phyloP scores from a whole-genome alignment of 2,113 vertebrate genomes.

The Colinus virginianus region DNA sequence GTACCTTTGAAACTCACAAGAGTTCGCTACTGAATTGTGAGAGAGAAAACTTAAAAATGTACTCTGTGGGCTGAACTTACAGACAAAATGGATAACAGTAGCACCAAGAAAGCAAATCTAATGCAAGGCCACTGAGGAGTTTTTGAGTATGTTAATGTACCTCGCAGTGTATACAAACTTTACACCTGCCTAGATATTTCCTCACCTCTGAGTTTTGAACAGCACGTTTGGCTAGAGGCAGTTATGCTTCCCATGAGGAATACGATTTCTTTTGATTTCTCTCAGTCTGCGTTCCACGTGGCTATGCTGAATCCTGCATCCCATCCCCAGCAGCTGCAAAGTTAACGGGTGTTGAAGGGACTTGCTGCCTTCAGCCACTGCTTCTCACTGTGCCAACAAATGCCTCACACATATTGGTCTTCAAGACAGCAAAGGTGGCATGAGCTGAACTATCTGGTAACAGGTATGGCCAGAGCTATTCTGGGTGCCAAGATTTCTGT shows the following conservation, averaged over 20 bases:
- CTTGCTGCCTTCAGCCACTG: not conserved
- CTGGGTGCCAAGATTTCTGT: not conserved
- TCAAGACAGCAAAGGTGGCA: not conserved
- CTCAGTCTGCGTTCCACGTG: constrained; percentile 11
- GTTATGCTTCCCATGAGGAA: not conserved
- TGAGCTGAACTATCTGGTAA: constrained; percentile 11
- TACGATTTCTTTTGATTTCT: not conserved
- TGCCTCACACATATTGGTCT: not conserved
- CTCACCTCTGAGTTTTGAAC: constrained; percentile 11
- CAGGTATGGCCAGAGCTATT: not conserved
- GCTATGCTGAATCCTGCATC: not conserved
- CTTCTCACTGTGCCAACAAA: not conserved
- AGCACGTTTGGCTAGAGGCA: not conserved
- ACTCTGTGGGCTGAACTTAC: not conserved
- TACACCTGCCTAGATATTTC: not conserved
- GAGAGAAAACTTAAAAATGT: accelerated
- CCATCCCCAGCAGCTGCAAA: not conserved
- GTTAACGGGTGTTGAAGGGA: constrained; percentile 19
- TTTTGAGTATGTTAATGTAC: not conserved
- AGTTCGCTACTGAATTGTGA: not conserved
- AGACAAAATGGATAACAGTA: not conserved
- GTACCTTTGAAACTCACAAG: not conserved
- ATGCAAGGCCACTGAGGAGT: not conserved
- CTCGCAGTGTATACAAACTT: not conserved
- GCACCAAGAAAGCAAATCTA: not conserved